Base-by-base conservation (phyloP, 1,140 invertebrate genomes). In the Pentalonia nigronervosa region DNA sequence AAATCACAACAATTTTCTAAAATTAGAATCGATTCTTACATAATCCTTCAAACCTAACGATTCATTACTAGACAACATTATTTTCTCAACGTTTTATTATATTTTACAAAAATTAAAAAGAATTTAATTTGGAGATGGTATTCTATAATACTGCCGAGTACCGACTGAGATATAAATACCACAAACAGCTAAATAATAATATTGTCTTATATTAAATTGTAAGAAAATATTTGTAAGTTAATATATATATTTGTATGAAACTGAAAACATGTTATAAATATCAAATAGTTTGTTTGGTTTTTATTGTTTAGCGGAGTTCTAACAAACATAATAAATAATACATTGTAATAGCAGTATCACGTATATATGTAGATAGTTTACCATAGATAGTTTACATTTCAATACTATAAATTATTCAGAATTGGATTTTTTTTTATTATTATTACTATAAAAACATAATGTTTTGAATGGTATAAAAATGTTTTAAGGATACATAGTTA, bases 371-470 rank as follows among this genome's bases (percentile, higher is more conserved):
- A 41, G 41, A 41, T 41, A 41, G 41, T 41, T 14, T 17, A 20
- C 60, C 14, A 76, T 76, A 67, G 20, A 76, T 76, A 76, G 60
- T 76, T 76, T 76, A 76, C 30, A 76, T 76, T 76, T 76, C n/a
- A n/a, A 14, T 76, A 76, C 14, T 14, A n/a, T 76, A n/a, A n/a
- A 76, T n/a, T 76, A n/a, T 76, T 76, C 30, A 76, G n/a, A 76
- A 76, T 76, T n/a, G 60, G 60, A n/a, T n/a, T 76, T 76, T 34
- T 76, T n/a, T 76, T 53, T 67, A 67, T 67, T 76, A 76, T 76
- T 34, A 76, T 76, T 76, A n/a, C 60, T 76, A 34, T 76, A n/a
- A 76, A 76, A 76, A 76, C 14, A 76, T 17, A 76, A n/a, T 76
- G n/a, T 76, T 76, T 76, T 17, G n/a, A 14, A n/a, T 14, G 14